phyloP scores from a whole-genome alignment of 2,888 invertebrate species.

The Trachelus stipa region DNA sequence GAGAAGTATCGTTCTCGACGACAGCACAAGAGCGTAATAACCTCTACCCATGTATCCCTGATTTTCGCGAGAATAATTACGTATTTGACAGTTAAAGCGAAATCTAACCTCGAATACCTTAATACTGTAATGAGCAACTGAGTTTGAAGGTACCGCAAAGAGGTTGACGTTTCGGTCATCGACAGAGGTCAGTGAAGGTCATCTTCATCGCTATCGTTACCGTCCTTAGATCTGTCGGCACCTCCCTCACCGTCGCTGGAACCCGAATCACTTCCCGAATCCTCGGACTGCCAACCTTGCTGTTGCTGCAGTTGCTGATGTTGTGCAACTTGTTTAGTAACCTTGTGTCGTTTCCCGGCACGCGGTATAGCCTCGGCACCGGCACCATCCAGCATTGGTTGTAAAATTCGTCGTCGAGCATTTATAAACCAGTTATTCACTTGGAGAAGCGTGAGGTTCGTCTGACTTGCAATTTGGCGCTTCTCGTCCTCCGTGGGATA shows the following conservation, averaged over 20 bases:
- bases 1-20: slow-evolving; percentile 8
- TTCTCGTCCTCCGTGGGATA: slow-evolving; percentile 97
- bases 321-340: slow-evolving; percentile 66
- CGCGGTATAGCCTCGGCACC: slow-evolving; percentile 65
- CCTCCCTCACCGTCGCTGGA: slow-evolving; percentile 61
- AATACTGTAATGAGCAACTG: slow-evolving; percentile 67
- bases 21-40: slow-evolving; percentile 55
- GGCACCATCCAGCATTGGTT: slow-evolving; percentile 89
- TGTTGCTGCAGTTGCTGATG: slow-evolving; percentile 48
- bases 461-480: slow-evolving; percentile 88
- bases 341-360: slow-evolving; percentile 63
- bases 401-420: slow-evolving; percentile 88
- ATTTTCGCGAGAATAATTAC: slow-evolving; percentile 62
- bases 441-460: slow-evolving; percentile 87
- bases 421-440: slow-evolving; percentile 97
- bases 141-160: slow-evolving; percentile 62
- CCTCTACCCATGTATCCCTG: slow-evolving; percentile 55
- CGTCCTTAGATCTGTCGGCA: slow-evolving; percentile 59
- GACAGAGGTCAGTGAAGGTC: slow-evolving; percentile 65
- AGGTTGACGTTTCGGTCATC: slow-evolving; percentile 52
- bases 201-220: slow-evolving; percentile 60
- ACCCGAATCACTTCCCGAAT: slow-evolving; percentile 61
- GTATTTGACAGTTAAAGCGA: slow-evolving; percentile 67
- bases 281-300: slow-evolving; percentile 61
- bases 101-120: slow-evolving; percentile 66